Percentiles rank a stretch among this genome's conserved stretches.
Conservation (phyloP, 2,797 vertebrate genomes). For the Apogon hyalosoma region DNA sequence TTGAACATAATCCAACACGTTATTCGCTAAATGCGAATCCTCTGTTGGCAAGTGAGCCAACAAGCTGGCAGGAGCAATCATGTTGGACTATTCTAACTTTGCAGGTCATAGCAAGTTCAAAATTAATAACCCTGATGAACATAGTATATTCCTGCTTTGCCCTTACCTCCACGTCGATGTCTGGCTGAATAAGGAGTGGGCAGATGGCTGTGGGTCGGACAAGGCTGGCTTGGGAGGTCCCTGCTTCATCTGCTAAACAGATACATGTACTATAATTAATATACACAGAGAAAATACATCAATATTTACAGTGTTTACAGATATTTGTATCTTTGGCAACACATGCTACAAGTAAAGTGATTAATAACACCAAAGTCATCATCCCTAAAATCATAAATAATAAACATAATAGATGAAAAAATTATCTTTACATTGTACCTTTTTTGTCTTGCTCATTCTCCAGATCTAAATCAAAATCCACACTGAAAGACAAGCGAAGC, state of each 20-base stretch:
- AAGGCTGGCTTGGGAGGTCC: slow-evolving; percentile 18
- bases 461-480: slow-evolving; percentile 53
- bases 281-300: background rate
- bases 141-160: background rate
- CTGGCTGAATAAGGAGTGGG: slow-evolving; percentile 64
- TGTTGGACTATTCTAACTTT: slow-evolving; percentile 13
- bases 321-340: too few species aligned
- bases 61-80: background rate
- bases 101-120: slow-evolving; percentile 3
- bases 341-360: too few species aligned
- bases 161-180: slow-evolving; percentile 84
- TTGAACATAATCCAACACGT: slow-evolving; percentile 28
- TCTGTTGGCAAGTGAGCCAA: slow-evolving; percentile 6
- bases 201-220: slow-evolving; percentile 36
- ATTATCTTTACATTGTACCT: slow-evolving; percentile 65
- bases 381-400: background rate
- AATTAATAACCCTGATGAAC: background rate
- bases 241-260: slow-evolving; percentile 61
- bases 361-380: too few species aligned
- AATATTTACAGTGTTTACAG: too few species aligned
- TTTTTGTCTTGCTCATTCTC: slow-evolving; percentile 68
- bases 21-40: slow-evolving; percentile 18
- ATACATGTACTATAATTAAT: slow-evolving; percentile 15
- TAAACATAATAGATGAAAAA: background rate
- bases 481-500: slow-evolving; percentile 69